These are phyloP conservation scores for Hirtodrosophila histrioides DNA, from an alignment of 2,888 invertebrate species.

Conservation along the genomic window DNA sequence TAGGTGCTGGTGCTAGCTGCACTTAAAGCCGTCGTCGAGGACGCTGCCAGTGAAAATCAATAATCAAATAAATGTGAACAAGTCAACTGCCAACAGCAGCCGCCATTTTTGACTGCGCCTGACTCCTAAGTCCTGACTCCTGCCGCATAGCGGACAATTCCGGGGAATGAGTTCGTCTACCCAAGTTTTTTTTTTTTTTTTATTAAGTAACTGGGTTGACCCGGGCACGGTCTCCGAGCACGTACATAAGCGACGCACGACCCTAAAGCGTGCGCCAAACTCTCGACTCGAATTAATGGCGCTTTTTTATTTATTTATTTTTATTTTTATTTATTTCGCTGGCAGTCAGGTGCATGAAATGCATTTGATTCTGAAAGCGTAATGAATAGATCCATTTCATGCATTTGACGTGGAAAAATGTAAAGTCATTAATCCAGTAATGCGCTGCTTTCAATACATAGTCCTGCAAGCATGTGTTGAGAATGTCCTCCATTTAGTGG, in stretches of 20 bases:
- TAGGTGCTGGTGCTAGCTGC: constrained; percentile 51
- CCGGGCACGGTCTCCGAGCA: constrained; percentile 34
- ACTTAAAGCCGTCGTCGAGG: constrained; percentile 58
- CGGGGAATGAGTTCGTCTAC: constrained; percentile 27
- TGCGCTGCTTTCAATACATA: not conserved
- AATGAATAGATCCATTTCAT: constrained; percentile 19
- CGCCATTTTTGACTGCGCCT: constrained; percentile 38
- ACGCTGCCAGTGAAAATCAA: constrained; percentile 64
- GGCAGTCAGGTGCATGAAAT: constrained; percentile 25
- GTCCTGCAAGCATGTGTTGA: no score
- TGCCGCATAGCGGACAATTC: not conserved
- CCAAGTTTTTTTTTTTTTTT: constrained; percentile 37
- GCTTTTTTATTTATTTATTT: constrained; percentile 27
- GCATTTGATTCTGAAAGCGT: constrained; percentile 12
- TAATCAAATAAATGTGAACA: constrained; percentile 71
- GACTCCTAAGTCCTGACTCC: not conserved
- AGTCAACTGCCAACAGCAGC: constrained; percentile 67
- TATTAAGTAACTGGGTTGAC: constrained; percentile 46
- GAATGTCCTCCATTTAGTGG: no score
- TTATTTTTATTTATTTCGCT: constrained; percentile 3
- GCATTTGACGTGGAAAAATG: not conserved
- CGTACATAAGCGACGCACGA: constrained; percentile 48
- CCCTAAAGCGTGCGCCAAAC: constrained; percentile 59
- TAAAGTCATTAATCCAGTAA: not conserved
- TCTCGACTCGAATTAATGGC: constrained; percentile 48